A percentile compares a stretch with the other conserved stretches of the same genome.
phyloP scores from a whole-genome alignment of 2,888 invertebrate species.

The Alloscopus bannaensis region DNA sequence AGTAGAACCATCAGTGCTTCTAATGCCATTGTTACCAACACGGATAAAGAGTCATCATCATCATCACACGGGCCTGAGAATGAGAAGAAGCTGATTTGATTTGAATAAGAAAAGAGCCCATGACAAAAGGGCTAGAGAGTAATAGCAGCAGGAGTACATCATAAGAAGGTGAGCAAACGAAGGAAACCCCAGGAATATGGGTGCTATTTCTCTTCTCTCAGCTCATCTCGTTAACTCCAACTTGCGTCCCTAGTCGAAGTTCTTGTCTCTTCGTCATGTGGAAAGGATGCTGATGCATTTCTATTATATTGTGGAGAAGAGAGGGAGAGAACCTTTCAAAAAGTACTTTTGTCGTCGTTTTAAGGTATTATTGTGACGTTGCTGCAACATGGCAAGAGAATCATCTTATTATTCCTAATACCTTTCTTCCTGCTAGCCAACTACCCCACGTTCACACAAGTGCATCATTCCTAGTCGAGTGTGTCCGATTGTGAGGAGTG shows the following conservation, averaged over 20 bases:
- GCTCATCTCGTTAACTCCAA: constrained; percentile 62
- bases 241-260: too few species aligned
- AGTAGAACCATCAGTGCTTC: constrained; percentile 9
- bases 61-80: constrained; percentile 42
- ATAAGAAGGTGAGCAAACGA: constrained; percentile 59
- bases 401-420: constrained; percentile 59
- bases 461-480: constrained; percentile 39
- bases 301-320: background rate
- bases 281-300: constrained; percentile 4
- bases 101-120: constrained; percentile 61
- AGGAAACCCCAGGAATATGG: constrained; percentile 64
- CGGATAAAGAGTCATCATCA: constrained; percentile 60
- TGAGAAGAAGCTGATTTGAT: constrained; percentile 64
- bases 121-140: constrained; percentile 55
- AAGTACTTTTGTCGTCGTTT: constrained; percentile 49
- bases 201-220: constrained; percentile 47
- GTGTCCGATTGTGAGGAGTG: background rate
- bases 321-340: constrained; percentile 36
- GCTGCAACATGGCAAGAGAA: constrained; percentile 33
- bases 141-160: constrained; percentile 62
- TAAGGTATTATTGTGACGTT: constrained; percentile 35
- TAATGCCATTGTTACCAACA: constrained; percentile 55
- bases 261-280: background rate
- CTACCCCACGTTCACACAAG: constrained; percentile 12
- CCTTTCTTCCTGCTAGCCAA: constrained; percentile 58